These are phyloP conservation scores for Clitarchus hookeri DNA, from an alignment of 2,888 invertebrate genomes.

Conservation along the genomic window DNA sequence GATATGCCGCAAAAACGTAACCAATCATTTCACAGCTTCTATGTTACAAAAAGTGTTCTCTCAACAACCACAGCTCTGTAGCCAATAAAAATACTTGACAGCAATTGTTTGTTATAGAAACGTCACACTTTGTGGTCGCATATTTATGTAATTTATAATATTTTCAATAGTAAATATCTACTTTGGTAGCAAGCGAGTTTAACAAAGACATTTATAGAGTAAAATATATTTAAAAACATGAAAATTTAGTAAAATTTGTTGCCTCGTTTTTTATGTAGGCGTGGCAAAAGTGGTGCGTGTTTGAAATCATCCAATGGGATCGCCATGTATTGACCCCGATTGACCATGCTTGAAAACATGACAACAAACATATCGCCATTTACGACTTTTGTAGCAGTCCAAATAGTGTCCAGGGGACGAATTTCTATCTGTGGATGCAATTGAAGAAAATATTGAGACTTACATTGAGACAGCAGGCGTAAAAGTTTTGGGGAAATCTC, in stretches of 20 bases:
- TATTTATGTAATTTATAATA: neutral
- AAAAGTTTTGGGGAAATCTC: too few species aligned
- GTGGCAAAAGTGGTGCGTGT: slow-evolving; percentile 29
- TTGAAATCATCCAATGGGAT: slow-evolving; percentile 40
- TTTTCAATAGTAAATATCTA: neutral
- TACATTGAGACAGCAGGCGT: too few species aligned
- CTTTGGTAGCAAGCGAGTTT: neutral
- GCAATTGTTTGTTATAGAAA: neutral
- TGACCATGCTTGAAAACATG: slow-evolving; percentile 26
- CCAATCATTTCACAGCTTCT: slow-evolving; percentile 55
- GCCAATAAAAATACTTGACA: slow-evolving; percentile 8
- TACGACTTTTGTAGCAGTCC: too few species aligned
- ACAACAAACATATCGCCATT: slow-evolving; percentile 42
- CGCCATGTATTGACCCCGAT: slow-evolving; percentile 34
- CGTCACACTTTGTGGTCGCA: neutral
- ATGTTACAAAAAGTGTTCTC: slow-evolving; percentile 32
- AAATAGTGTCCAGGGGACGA: too few species aligned
- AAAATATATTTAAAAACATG: neutral
- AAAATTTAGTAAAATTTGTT: neutral
- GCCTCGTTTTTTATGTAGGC: slow-evolving; percentile 29
- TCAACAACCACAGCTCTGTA: neutral
- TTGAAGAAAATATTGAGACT: too few species aligned
- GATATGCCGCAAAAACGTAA: slow-evolving; percentile 63
- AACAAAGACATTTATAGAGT: neutral
- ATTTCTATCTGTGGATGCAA: too few species aligned